Evolutionary conservation across 1,140 invertebrate genomes (phyloP).

Genomic region (Drosophila aff.): DNA sequence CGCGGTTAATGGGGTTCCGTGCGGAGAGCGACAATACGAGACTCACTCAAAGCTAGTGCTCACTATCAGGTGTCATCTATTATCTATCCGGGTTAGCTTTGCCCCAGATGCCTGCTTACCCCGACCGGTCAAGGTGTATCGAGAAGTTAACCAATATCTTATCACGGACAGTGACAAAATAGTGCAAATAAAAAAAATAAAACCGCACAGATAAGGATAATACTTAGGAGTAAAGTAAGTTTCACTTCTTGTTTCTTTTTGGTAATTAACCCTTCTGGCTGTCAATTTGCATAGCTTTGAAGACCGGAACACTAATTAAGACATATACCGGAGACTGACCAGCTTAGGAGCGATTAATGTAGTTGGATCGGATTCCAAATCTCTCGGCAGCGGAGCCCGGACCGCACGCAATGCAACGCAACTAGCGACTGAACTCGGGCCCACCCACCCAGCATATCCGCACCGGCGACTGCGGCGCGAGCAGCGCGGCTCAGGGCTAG

Average conservation of each 20-base stretch:
- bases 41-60: not conserved
- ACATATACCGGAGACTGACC: constrained; percentile 12
- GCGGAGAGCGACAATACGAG: not conserved
- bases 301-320: not conserved
- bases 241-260: not conserved
- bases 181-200: constrained; percentile 23
- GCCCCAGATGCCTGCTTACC: constrained; percentile 2
- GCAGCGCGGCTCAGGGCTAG: constrained; percentile 12
- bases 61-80: constrained; percentile 16
- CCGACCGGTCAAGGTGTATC: constrained; percentile 19
- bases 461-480: constrained; percentile 19
- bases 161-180: constrained; percentile 26
- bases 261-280: not conserved
- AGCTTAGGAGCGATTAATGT: not conserved
- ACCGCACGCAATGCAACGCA: constrained; percentile 72
- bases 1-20: constrained; percentile 23
- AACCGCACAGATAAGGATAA: constrained; percentile 6
- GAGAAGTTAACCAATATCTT: constrained; percentile 24
- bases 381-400: constrained; percentile 18
- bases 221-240: not conserved
- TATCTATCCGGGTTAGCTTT: constrained; percentile 34
- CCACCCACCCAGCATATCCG: constrained; percentile 42
- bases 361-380: constrained; percentile 11
- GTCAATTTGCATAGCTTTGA: not conserved
- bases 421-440: constrained; percentile 63